Conservation (phyloP, 1,140 invertebrate genomes). For the Bicyclus anynana region DNA sequence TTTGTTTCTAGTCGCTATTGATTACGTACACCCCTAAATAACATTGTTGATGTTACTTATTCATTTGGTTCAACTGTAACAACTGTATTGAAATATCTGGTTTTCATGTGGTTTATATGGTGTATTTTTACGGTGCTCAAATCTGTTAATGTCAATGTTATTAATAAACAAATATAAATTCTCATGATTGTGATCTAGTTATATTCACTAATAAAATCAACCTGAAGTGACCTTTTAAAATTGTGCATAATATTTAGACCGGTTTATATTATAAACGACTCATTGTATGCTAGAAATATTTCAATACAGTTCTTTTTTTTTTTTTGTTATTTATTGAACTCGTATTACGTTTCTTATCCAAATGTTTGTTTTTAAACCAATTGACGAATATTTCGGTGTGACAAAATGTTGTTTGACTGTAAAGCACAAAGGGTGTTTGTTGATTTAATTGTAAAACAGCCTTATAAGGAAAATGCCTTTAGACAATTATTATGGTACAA, state of each 20-base stretch:
- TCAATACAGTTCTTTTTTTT: not conserved
- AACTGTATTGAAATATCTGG: not conserved
- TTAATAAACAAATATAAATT: too few species aligned
- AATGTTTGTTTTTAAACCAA: not conserved
- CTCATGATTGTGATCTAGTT: too few species aligned
- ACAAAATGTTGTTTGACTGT: not conserved
- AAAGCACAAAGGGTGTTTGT: constrained; percentile 10
- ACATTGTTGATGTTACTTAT: too few species aligned
- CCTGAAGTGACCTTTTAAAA: too few species aligned
- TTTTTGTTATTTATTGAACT: not conserved
- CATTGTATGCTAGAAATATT: not conserved
- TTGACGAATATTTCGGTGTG: not conserved
- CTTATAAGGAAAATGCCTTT: constrained; percentile 27
- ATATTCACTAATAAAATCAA: too few species aligned
- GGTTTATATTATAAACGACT: too few species aligned
- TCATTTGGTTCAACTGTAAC: too few species aligned
- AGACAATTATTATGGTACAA: constrained; percentile 26
- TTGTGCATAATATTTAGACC: too few species aligned
- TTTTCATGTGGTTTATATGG: not conserved
- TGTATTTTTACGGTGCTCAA: not conserved
- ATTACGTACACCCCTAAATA: too few species aligned
- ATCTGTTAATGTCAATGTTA: not conserved
- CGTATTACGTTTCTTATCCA: not conserved
- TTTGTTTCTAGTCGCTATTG: too few species aligned
- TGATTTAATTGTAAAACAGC: not conserved